Percentiles rank a stretch among this genome's conserved stretches.
phyloP scores from a whole-genome alignment of 2,113 vertebrate species.

The Acanthisitta chloris region DNA sequence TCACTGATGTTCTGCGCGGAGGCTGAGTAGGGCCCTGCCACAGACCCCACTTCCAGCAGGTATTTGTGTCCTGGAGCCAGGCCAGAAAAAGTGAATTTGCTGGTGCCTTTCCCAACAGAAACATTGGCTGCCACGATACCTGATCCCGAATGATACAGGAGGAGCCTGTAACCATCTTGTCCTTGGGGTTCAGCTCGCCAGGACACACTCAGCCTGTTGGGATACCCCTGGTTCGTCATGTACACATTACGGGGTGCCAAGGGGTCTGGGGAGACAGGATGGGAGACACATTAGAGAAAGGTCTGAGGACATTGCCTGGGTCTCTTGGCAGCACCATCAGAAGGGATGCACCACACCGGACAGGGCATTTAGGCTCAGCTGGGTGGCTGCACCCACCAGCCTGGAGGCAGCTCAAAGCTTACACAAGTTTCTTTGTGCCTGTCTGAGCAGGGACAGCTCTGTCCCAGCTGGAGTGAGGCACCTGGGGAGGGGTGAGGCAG shows the following conservation, averaged over 20 bases:
- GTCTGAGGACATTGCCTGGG: neutral
- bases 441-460: neutral
- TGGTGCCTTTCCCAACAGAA: conserved; percentile 36
- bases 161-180: conserved; percentile 53
- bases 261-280: neutral
- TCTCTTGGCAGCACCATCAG: neutral
- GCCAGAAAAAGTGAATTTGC: conserved; percentile 57
- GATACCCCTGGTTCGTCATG: conserved; percentile 27
- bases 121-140: conserved; percentile 15
- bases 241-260: neutral
- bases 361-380: fast-evolving
- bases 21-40: conserved; percentile 48
- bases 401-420: neutral
- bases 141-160: conserved; percentile 58
- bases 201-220: neutral
- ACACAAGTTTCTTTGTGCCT: neutral
- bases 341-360: neutral
- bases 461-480: neutral
- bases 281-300: neutral
- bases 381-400: neutral
- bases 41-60: conserved; percentile 31
- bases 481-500: neutral
- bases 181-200: conserved; percentile 35
- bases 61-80: conserved; percentile 61
- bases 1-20: conserved; percentile 47